Evolutionary conservation across 2,888 invertebrate genomes (phyloP), one percentile per base, ranked within the genome.

Genomic region (Meteorus cinctellus): DNA sequence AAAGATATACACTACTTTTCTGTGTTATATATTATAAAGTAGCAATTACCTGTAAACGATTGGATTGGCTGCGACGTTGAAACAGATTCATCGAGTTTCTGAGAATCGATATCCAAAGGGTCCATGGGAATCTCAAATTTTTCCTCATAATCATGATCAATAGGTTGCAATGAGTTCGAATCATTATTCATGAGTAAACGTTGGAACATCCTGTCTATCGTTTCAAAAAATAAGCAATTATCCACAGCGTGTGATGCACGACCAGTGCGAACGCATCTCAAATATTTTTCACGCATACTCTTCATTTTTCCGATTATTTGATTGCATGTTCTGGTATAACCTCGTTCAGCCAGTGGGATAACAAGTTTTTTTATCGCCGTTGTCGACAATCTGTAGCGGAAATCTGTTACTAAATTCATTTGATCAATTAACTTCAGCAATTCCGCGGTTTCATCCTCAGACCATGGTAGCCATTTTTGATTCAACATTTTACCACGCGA

Each of bases 271-370:
- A 83, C 76, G 51, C 83, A 84, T 24, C 79, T 75, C 34, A 82
- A 77, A 77, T 85, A 85, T 16, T 72, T 75, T 51, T 77, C 78
- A 24, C 81, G 65, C 48, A 84, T 77, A 45, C 80, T 74, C 76
- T 82, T 82, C 24, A 84, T 75, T 71, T 85, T 82, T 14, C 80
- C 79, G 71, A 83, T 82, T 31, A 85, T 83, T 60, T 84, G 84
- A 6, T 76, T 78, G 5, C 77, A 75, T 31, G 83, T 82, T 79
- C 82, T 80, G 4, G 76, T 16, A 36, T 74, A 84, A 8, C 83
- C 83, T 19, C 59, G 66, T 3, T 78, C 68, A 24, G 69, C 60
- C 29, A 85, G 45, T 5, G 83, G 81, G 3, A 72, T 75, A 6
- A 81, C 78, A 16, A 85, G 48, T 66, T 80, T 81, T 16, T 77